A percentile compares a stretch with the other conserved stretches of the same genome.
phyloP scores from a whole-genome alignment of 1,140 invertebrate species.

The Rhizoglyphus robini region DNA sequence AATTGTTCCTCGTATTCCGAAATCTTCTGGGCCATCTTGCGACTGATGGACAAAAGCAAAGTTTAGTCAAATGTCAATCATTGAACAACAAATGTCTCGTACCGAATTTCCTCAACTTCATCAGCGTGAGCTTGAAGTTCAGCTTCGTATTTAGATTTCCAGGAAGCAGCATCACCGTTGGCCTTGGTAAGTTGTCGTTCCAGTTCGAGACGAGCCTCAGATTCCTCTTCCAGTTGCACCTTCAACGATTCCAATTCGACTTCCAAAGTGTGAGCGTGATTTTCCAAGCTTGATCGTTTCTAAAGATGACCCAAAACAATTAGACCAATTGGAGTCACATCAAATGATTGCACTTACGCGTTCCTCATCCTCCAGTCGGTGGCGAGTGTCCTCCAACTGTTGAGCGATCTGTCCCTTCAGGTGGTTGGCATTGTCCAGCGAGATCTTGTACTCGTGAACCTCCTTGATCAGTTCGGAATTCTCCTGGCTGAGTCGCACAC shows the following conservation, averaged over 20 bases:
- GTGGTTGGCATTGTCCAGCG: conserved; percentile 77
- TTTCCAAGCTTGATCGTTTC: conserved; percentile 72
- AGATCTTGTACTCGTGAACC: conserved; percentile 85
- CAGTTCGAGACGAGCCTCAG: conserved; percentile 80
- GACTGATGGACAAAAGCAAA: conserved; percentile 33
- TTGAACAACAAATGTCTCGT: conserved; percentile 19
- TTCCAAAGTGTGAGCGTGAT: conserved; percentile 73
- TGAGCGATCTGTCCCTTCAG: conserved; percentile 69
- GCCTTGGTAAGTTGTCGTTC: conserved; percentile 84
- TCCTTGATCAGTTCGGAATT: conserved; percentile 86
- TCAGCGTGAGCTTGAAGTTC: conserved; percentile 76
- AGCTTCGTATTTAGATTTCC: conserved; percentile 80
- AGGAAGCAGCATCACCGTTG: conserved; percentile 71
- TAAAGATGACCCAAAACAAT: conserved; percentile 27
- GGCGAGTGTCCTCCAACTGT: conserved; percentile 81
- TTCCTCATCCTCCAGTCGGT: conserved; percentile 86
- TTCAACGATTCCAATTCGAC: conserved; percentile 80
- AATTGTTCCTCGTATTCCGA: conserved; percentile 93
- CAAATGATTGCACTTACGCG: conserved; percentile 40
- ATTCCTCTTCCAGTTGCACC: conserved; percentile 86
- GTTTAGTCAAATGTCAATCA: neutral
- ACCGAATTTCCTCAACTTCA: conserved; percentile 79
- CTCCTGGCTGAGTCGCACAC: conserved; percentile 41
- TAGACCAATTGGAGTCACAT: neutral
- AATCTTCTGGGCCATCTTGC: conserved; percentile 76